A percentile compares a stretch with the other conserved stretches of the same genome.
These are phyloP conservation scores for Caiman crocodilus DNA, from an alignment of 2,797 vertebrate genomes.

Conservation along the genomic window DNA sequence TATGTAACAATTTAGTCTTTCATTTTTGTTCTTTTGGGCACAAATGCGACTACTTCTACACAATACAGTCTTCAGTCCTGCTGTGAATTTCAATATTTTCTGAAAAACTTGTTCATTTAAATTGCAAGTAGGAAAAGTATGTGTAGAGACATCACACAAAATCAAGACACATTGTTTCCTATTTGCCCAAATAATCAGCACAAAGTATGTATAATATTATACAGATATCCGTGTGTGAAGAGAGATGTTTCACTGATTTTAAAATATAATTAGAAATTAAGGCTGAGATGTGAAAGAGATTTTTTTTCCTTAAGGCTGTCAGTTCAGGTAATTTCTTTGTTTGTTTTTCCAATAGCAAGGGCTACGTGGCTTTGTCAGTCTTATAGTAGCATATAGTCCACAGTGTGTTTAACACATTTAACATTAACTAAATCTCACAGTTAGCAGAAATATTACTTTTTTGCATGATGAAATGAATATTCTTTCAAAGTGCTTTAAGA, in stretches of 20 bases:
- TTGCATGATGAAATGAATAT: neutral
- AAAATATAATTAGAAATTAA: neutral
- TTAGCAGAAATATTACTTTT: neutral
- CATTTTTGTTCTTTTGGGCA: neutral
- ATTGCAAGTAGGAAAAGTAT: neutral
- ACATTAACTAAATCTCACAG: neutral
- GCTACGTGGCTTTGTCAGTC: neutral
- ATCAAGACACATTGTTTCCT: no score
- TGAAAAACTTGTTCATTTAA: no score
- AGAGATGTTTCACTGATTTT: neutral
- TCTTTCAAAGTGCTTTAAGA: neutral
- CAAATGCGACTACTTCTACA: neutral
- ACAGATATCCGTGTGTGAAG: neutral
- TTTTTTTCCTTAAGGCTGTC: neutral
- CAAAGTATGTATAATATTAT: neutral
- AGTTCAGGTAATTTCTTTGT: neutral
- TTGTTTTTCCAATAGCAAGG: neutral
- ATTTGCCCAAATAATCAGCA: neutral
- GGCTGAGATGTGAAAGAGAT: neutral
- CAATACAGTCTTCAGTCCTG: neutral
- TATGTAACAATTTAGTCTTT: neutral
- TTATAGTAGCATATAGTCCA: neutral
- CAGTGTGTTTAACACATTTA: neutral
- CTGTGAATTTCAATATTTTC: neutral
- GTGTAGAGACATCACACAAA: neutral